These are phyloP conservation scores for Platynereis dumerilii DNA, from an alignment of 2,888 invertebrate species.

Conservation along the genomic window DNA sequence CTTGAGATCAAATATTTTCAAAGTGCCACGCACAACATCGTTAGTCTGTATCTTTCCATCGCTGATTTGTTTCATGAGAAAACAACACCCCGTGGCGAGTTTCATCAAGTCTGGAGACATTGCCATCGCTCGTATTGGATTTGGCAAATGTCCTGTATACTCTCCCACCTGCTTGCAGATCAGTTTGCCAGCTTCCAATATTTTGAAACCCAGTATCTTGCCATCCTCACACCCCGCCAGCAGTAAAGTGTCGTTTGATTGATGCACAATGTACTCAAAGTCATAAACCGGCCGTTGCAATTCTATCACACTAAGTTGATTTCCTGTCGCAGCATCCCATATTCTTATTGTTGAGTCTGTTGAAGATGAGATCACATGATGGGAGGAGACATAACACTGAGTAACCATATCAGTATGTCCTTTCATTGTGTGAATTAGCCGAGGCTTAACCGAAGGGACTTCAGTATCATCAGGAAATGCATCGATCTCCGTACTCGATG, in stretches of 20 bases:
- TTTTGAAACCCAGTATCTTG: conserved; percentile 9
- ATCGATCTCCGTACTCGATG: too few species aligned
- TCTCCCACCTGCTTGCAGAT: conserved; percentile 10
- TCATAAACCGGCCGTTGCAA: conserved; percentile 14
- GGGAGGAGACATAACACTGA: not conserved
- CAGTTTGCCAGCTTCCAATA: conserved; percentile 8
- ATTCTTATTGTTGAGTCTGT: conserved; percentile 7
- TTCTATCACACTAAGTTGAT: conserved; percentile 1
- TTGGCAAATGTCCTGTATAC: conserved; percentile 27
- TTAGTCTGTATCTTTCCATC: not conserved
- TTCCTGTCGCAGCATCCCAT: conserved; percentile 10
- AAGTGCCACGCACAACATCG: conserved; percentile 25
- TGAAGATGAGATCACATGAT: conserved; percentile 12
- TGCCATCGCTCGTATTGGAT: conserved; percentile 30
- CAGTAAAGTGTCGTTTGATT: not conserved
- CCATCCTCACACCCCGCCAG: conserved; percentile 26
- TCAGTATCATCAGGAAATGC: too few species aligned
- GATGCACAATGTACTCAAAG: conserved; percentile 4
- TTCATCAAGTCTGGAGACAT: conserved; percentile 19
- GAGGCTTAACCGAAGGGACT: too few species aligned
- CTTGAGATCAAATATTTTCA: conserved; percentile 29
- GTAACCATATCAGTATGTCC: conserved; percentile 13
- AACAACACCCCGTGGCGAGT: conserved; percentile 35
- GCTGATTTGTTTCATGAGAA: conserved; percentile 28
- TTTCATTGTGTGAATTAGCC: not conserved